Base-by-base conservation (phyloP, 1,140 invertebrate species). In the Drosophila tani region DNA sequence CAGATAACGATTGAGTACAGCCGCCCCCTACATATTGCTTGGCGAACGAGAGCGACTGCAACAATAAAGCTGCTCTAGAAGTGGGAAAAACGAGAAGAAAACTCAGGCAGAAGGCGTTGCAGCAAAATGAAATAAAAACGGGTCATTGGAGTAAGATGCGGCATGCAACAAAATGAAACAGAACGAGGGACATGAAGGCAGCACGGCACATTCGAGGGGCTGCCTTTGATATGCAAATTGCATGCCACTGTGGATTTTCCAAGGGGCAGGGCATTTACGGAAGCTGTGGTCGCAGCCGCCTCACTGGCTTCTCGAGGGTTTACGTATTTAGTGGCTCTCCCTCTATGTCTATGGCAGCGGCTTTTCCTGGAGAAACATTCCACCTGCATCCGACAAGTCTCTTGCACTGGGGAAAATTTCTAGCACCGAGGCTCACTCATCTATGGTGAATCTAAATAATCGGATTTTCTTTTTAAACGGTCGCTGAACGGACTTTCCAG, bases 141-240 rank as follows among this genome's bases (percentile, higher is more conserved):
- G 85, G 85, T 88, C 85, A 88, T 90, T 88, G 79, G 85, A 88
- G 85, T 88, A 85, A 85, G 81, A 63, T 79, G 69, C 69, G 77
- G 66, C 66, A 53, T 69, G 66, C 63, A 69, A 68, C 66, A 67
- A 67, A 71, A 70, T 40, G 55, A 53, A 70, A 73, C 46, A 71
- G 46, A 32, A 47, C 57, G 29, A 41, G 38, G 51, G 67, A 57
- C 35, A 49, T 71, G 67, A 32, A 71, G 53, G 75, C 43, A 43
- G 43, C 55, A 32, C 17, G 62, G 45, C 58, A 19, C 32, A 50
- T 51, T 82, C 40, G 49, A 67, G 81, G 66, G 69, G 59, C 38
- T 76, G 84, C 81, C 84, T 87, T 87, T 87, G 84, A 88, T 81
- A 87, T 87, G 84, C 84, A 87, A 87, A 87, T 87, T 87, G 86